Percentiles rank a stretch among this genome's conserved stretches.
Conservation (phyloP, 1,140 invertebrate genomes). For the Metaphire vulgaris region DNA sequence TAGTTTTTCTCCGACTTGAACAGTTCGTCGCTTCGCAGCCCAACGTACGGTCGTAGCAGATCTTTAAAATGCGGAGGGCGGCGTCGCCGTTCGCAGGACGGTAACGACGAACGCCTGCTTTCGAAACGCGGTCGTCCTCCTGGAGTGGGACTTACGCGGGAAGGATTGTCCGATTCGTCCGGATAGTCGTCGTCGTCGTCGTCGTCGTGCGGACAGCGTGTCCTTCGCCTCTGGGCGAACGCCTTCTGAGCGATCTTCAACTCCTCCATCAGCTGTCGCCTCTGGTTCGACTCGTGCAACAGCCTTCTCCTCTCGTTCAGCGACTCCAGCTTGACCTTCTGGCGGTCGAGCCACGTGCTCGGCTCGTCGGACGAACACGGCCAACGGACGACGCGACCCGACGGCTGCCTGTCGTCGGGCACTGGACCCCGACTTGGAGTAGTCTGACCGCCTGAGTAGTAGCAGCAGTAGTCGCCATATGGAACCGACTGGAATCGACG, state of each 20-base stretch:
- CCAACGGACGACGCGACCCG: neutral
- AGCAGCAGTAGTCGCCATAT: neutral
- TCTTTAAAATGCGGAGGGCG: neutral
- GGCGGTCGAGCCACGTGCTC: neutral
- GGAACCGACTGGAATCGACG: neutral
- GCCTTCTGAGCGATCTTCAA: neutral
- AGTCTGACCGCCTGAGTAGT: neutral
- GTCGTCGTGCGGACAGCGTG: too few species aligned
- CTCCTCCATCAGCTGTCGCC: neutral
- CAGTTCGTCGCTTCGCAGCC: neutral
- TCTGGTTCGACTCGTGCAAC: neutral
- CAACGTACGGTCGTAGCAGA: neutral
- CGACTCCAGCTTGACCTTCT: neutral
- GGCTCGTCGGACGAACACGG: neutral
- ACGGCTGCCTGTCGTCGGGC: too few species aligned
- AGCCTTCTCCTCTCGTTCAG: neutral
- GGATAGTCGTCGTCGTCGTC: neutral
- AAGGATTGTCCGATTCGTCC: neutral
- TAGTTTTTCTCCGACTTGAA: slow-evolving; percentile 10
- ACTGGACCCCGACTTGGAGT: too few species aligned
- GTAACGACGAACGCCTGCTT: neutral
- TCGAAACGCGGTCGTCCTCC: neutral
- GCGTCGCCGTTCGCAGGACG: neutral
- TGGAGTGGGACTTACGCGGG: neutral
- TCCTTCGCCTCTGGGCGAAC: neutral